These are phyloP conservation scores for Hirtodrosophila duncani DNA, from an alignment of 2,888 invertebrate genomes.

Conservation along the genomic window DNA sequence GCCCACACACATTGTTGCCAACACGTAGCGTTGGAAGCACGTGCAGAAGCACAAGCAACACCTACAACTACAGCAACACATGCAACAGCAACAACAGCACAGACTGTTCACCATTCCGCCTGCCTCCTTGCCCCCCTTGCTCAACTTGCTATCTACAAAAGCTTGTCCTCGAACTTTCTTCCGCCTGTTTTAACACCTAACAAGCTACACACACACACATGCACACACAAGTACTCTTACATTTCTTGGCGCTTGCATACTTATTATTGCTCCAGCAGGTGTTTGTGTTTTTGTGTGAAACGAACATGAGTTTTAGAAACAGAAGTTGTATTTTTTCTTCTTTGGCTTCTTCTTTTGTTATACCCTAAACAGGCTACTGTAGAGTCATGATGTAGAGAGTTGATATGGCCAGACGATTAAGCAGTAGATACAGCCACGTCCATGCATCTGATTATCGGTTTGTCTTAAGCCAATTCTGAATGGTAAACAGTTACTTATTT, in stretches of 20 bases:
- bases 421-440: no score
- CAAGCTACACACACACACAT: conserved; percentile 35
- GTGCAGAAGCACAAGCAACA: no score
- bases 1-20: conserved; percentile 23
- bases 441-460: no score
- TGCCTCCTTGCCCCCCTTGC: conserved; percentile 2
- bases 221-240: neutral
- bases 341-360: conserved; percentile 45
- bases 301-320: conserved; percentile 72
- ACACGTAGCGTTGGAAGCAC: no score
- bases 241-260: conserved; percentile 44
- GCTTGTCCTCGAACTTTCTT: conserved; percentile 69
- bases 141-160: conserved; percentile 30
- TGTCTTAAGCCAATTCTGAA: no score
- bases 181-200: conserved; percentile 69
- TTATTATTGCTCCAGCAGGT: conserved; percentile 70
- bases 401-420: no score
- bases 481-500: no score
- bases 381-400: no score
- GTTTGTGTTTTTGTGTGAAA: conserved; percentile 48
- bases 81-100: conserved; percentile 26
- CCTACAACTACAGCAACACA: conserved; percentile 38
- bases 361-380: no score
- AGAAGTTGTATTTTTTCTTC: conserved; percentile 67
- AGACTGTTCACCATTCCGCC: conserved; percentile 23